These are phyloP conservation scores for Chaetops frenatus DNA, from an alignment of 2,113 vertebrate genomes.

Conservation along the genomic window DNA sequence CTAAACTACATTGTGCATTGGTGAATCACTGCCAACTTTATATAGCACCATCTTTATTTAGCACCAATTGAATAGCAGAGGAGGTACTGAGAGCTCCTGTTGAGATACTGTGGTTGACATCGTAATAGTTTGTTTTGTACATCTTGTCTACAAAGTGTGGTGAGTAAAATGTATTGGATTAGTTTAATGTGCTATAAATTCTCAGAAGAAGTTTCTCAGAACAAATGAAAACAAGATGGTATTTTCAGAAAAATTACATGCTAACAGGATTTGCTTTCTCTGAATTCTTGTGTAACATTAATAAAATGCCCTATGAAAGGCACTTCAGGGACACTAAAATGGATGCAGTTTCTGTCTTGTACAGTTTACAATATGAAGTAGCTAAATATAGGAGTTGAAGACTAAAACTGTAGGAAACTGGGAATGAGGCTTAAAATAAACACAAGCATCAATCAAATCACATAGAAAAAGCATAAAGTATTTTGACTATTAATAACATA, in stretches of 20 bases:
- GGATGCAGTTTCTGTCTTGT: not conserved
- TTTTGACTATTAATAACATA: conserved; percentile 5
- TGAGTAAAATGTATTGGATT: not conserved
- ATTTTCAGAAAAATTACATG: not conserved
- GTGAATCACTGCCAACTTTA: not conserved
- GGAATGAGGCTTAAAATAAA: not conserved
- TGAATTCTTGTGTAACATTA: not conserved
- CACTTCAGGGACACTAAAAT: not conserved
- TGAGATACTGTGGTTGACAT: not conserved
- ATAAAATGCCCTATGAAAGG: not conserved
- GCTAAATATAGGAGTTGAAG: not conserved
- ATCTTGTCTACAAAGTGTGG: not conserved
- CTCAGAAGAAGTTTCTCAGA: not conserved
- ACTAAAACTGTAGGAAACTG: not conserved
- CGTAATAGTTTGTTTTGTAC: not conserved
- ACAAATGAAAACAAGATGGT: not conserved
- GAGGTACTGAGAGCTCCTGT: not conserved
- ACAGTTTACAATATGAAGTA: not conserved
- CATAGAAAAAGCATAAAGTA: not conserved
- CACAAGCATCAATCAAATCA: not conserved
- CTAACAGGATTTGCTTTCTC: not conserved
- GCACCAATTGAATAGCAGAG: not conserved
- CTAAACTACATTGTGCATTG: not conserved
- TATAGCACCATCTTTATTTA: not conserved
- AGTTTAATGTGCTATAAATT: not conserved